These are phyloP conservation scores for Pomacea canaliculata DNA, from an alignment of 2,888 invertebrate genomes.

Conservation along the genomic window DNA sequence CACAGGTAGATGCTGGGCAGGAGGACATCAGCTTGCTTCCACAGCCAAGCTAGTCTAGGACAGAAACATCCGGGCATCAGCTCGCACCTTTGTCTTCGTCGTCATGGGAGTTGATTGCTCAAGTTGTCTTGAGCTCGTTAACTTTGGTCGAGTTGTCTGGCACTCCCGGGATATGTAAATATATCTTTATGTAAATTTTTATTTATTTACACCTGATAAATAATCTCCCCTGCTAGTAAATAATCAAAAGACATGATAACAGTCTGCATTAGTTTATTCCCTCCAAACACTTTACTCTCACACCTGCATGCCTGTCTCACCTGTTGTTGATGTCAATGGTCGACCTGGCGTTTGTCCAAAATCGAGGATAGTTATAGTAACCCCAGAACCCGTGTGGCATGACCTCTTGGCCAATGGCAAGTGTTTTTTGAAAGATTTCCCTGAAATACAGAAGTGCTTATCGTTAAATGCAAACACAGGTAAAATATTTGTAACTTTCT, in stretches of 20 bases:
- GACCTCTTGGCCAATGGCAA: slow-evolving; percentile 76
- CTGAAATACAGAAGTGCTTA: slow-evolving; percentile 62
- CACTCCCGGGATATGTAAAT: no score
- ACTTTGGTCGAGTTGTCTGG: no score
- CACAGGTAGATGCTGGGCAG: slow-evolving; percentile 80
- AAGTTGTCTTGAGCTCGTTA: no score
- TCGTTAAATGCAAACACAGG: background rate
- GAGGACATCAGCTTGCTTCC: slow-evolving; percentile 76
- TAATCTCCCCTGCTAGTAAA: no score
- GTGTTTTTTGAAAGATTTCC: slow-evolving; percentile 77
- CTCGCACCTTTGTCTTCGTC: no score
- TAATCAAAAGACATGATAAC: no score
- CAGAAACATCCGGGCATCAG: background rate
- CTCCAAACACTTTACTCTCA: no score
- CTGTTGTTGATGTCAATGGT: slow-evolving; percentile 1
- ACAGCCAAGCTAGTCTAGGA: slow-evolving; percentile 77
- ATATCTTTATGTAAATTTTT: no score
- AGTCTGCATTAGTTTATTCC: no score
- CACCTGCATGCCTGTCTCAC: background rate
- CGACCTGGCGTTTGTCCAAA: slow-evolving; percentile 72
- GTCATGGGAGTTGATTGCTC: no score
- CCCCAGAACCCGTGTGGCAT: slow-evolving; percentile 83
- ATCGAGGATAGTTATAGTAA: slow-evolving; percentile 87
- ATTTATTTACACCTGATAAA: no score
- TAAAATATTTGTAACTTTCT: no score